Conservation (phyloP, 2,888 invertebrate species). For the Hedychridium roseum region DNA sequence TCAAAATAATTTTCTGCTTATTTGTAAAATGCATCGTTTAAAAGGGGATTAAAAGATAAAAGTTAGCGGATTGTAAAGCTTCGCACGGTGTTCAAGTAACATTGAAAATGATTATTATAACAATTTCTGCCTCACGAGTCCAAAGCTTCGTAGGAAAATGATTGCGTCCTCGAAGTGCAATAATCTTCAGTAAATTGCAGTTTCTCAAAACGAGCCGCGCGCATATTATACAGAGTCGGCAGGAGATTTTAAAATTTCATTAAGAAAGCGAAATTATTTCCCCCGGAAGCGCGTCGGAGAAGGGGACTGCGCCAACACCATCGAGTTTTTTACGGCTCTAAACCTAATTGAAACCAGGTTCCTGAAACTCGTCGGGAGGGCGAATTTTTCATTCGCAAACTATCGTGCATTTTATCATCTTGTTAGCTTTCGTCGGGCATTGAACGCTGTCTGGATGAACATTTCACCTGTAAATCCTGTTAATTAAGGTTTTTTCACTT, state of each 20-base stretch:
- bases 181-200: slow-evolving; percentile 27
- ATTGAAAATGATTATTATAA: no score
- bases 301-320: slow-evolving; percentile 9
- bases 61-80: no score
- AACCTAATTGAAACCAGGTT: slow-evolving; percentile 50
- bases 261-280: slow-evolving; percentile 50
- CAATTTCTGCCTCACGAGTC: no score
- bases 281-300: slow-evolving; percentile 29
- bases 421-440: slow-evolving; percentile 1
- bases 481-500: no score
- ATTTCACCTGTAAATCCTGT: no score
- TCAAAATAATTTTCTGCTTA: no score
- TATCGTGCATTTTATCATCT: slow-evolving; percentile 15
- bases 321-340: slow-evolving; percentile 41
- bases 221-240: slow-evolving; percentile 33
- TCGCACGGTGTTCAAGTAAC: no score
- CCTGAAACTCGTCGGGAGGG: slow-evolving; percentile 28
- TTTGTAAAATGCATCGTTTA: no score
- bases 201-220: slow-evolving; percentile 25
- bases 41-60: no score
- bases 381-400: slow-evolving; percentile 23
- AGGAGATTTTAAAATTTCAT: slow-evolving; percentile 51
- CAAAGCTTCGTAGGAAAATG: no score
- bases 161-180: no score
- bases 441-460: no score